A percentile compares a stretch with the other conserved stretches of the same genome.
Conservation (phyloP, 2,113 vertebrate species). For the Sigmodon hispidus region DNA sequence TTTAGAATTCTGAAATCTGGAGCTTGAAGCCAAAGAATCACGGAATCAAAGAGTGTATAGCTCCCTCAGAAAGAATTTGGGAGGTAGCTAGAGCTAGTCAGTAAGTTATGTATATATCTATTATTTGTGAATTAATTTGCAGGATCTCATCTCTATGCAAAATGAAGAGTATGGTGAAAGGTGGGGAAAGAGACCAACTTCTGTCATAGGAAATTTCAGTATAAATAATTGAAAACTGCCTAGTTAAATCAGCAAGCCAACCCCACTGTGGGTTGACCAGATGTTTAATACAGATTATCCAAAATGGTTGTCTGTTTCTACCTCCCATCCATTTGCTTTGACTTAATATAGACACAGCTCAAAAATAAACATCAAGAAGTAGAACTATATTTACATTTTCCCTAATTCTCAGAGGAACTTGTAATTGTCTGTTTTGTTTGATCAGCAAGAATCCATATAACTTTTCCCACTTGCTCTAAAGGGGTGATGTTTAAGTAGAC, state of each 20-base stretch:
- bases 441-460: conserved; percentile 70
- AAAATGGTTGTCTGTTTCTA: conserved; percentile 40
- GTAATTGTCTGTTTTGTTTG: conserved; percentile 68
- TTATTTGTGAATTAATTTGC: conserved; percentile 13
- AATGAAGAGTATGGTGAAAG: background rate
- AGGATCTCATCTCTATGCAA: background rate
- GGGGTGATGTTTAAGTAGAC: conserved; percentile 63
- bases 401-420: conserved; percentile 56
- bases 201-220: background rate
- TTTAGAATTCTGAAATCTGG: conserved; percentile 3
- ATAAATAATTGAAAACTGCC: background rate
- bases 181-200: background rate
- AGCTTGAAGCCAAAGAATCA: conserved; percentile 4
- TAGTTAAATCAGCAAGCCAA: background rate
- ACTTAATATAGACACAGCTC: conserved; percentile 21
- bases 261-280: background rate
- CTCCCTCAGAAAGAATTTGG: background rate
- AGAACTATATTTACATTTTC: conserved; percentile 31
- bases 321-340: conserved; percentile 34
- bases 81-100: background rate
- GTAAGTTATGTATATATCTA: background rate
- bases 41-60: background rate
- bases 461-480: conserved; percentile 65
- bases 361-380: conserved; percentile 66
- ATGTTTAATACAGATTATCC: background rate